These are phyloP conservation scores for Ancistrus triradiatus DNA, from an alignment of 2,113 vertebrate genomes.

Conservation along the genomic window DNA sequence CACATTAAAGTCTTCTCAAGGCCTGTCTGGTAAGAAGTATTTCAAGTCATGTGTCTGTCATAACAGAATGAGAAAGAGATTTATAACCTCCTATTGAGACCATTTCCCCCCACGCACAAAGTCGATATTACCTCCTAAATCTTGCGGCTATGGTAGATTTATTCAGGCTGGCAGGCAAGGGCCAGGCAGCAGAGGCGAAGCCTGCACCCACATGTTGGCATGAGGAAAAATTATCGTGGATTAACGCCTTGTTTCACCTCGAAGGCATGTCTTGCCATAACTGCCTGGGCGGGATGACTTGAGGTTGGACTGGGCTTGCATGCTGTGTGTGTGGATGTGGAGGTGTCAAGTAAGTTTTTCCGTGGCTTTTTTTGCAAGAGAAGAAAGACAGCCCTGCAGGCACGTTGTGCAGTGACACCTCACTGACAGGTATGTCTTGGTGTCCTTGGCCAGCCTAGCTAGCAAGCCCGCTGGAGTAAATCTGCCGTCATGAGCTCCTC, in stretches of 20 bases:
- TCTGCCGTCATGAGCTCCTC: conserved; percentile 43
- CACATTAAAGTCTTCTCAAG: conserved; percentile 26
- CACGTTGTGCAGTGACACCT: conserved; percentile 40
- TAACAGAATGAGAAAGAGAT: conserved; percentile 34
- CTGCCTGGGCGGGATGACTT: conserved; percentile 32
- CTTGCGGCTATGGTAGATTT: conserved; percentile 46
- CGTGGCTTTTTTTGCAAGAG: conserved; percentile 34
- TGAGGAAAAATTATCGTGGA: conserved; percentile 44
- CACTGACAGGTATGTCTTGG: conserved; percentile 47
- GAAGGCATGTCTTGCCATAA: conserved; percentile 43
- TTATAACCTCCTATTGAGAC: conserved; percentile 36
- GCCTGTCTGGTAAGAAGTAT: conserved; percentile 20
- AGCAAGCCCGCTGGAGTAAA: conserved; percentile 35
- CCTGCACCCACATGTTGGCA: conserved; percentile 47
- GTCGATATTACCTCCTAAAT: conserved; percentile 47
- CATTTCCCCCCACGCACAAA: conserved; percentile 25
- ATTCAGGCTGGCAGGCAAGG: conserved; percentile 43
- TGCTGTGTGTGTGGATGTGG: conserved; percentile 28
- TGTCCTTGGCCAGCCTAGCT: conserved; percentile 32
- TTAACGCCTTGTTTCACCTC: conserved; percentile 48
- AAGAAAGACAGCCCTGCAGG: conserved; percentile 35
- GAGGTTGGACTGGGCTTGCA: conserved; percentile 25
- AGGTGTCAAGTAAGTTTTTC: conserved; percentile 50
- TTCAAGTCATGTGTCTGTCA: conserved; percentile 42
- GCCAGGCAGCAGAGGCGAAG: conserved; percentile 31